These are phyloP conservation scores for Arvicanthis niloticus DNA, from an alignment of 2,113 vertebrate species.

Conservation along the genomic window DNA sequence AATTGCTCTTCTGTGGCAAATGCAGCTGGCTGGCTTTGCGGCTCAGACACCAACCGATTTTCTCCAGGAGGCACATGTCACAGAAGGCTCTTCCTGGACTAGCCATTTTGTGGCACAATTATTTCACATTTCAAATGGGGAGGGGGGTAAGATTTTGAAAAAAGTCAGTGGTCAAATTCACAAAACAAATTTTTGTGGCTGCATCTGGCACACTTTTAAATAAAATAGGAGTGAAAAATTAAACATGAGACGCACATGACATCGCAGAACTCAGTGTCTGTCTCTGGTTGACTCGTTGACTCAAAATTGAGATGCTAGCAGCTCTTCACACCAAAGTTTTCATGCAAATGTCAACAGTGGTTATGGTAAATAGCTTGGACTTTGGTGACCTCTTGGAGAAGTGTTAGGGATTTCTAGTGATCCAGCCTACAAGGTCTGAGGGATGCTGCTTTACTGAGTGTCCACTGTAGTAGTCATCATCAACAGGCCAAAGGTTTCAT, in stretches of 20 bases:
- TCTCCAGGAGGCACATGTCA: neutral
- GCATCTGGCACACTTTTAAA: neutral
- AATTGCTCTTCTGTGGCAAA: conserved; percentile 42
- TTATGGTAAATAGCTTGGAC: neutral
- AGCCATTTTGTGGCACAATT: neutral
- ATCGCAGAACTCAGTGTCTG: neutral
- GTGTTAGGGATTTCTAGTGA: neutral
- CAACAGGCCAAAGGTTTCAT: neutral
- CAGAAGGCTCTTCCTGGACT: neutral
- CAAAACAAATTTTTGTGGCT: neutral
- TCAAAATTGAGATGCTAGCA: neutral
- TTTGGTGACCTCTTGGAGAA: neutral
- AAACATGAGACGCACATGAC: neutral
- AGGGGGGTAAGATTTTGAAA: neutral
- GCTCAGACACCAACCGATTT: neutral
- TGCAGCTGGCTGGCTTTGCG: neutral
- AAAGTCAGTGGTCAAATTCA: neutral
- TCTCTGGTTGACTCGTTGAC: neutral
- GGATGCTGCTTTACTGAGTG: neutral
- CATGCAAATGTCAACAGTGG: neutral
- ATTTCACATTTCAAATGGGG: neutral
- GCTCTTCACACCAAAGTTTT: neutral
- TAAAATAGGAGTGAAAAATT: neutral
- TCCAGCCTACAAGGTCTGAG: neutral
- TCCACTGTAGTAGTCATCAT: neutral